Evolutionary conservation across 2,113 vertebrate genomes (phyloP), one percentile per base, ranked within the genome.

Genomic region (Donacobius atricapilla): DNA sequence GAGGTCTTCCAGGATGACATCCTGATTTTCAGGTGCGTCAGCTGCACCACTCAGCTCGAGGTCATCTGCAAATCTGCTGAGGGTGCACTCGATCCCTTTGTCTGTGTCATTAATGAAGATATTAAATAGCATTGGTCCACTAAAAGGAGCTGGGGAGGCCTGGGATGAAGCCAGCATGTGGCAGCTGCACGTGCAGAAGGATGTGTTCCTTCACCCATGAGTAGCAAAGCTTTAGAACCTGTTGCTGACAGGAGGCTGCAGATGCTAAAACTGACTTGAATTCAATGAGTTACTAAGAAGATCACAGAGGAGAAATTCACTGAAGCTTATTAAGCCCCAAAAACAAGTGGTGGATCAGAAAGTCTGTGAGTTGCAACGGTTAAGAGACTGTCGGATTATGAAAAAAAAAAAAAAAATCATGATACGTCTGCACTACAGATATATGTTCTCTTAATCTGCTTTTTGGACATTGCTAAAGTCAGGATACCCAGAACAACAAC

Each of bases 31-130:
- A 51, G 13, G 11, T 45, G 51, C 21, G 28, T 44, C 60, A 73
- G 10, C 13, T 19, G 22, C 44, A 65, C 15, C 0, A 0, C 37
- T 66, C 51, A 58, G 44, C 51, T 45, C 66, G 23, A 45, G 39
- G 7, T 19, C 15, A 58, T 17, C 37, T 13, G 10, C 27, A 66
- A 37, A 58, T 24, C 12, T 45, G 19, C 27, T 58, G 23, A 66
- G 27, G 22, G 23, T 45, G 44, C 33, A 39, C 18, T 73, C 0
- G 0, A 58, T 81, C 44, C 6, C 13, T 56, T 31, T 61, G 15
- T 47, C 17, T 65, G 15, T 50, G 44, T 9, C 33, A 45, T 39
- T 51, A 39, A 45, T 17, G 7, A 33, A 37, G 25, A 37, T 13
- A 42, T 13, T 27, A 37, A 45, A 17, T 5, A 44, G 3, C 51